Conservation (phyloP, 2,797 vertebrate genomes). For the Rhodeus uyekii region DNA sequence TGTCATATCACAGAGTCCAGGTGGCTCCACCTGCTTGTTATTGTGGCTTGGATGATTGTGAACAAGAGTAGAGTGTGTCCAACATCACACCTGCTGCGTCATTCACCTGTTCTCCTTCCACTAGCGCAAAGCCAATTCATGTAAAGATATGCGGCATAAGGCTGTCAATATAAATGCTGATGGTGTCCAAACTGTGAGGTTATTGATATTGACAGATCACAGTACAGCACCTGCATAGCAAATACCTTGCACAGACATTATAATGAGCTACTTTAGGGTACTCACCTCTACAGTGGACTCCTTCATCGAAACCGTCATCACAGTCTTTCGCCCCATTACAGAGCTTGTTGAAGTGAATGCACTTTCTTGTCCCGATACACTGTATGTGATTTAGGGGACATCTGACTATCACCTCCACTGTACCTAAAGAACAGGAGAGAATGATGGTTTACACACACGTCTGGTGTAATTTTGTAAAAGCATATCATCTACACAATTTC, state of each 20-base stretch:
- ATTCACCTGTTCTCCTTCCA: slow-evolving; percentile 56
- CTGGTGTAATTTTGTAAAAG: neutral
- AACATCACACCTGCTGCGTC: slow-evolving; percentile 67
- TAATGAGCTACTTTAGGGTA: neutral
- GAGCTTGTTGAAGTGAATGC: slow-evolving; percentile 93
- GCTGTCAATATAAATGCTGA: neutral
- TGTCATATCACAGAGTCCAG: slow-evolving; percentile 66
- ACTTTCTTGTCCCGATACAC: slow-evolving; percentile 86
- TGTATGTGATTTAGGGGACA: slow-evolving; percentile 88
- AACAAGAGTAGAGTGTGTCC: slow-evolving; percentile 68
- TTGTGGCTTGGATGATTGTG: slow-evolving; percentile 57
- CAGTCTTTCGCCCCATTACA: slow-evolving; percentile 92
- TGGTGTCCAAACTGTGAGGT: neutral
- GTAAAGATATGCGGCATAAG: slow-evolving; percentile 18
- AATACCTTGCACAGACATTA: neutral
- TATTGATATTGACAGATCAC: slow-evolving; percentile 8
- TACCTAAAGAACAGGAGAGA: slow-evolving; percentile 76
- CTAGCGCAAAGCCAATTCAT: slow-evolving; percentile 50
- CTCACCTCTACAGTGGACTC: slow-evolving; percentile 93
- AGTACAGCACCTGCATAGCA: slow-evolving; percentile 1
- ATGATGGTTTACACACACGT: slow-evolving; percentile 17
- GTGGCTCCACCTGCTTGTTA: slow-evolving; percentile 69
- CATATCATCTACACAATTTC: neutral
- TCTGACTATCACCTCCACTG: slow-evolving; percentile 81
- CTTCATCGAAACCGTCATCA: slow-evolving; percentile 90